Conservation (phyloP, 2,888 invertebrate genomes). For the Lasioglossum zephyrum region DNA sequence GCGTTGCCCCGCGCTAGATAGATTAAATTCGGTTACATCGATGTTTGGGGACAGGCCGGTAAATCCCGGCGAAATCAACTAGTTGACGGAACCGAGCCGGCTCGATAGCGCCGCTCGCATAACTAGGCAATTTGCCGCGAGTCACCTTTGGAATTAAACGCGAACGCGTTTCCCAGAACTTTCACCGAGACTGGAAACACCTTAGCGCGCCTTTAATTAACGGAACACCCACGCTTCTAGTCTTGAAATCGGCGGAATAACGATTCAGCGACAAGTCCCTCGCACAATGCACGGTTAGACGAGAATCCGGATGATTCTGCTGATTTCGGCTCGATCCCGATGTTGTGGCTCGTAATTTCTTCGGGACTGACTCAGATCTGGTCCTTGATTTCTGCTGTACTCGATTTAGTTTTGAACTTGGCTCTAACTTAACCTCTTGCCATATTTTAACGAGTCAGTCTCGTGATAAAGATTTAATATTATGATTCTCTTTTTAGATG, state of each 20-base stretch:
- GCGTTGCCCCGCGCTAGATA: constrained; percentile 26
- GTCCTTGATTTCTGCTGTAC: no score
- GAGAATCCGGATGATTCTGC: background rate
- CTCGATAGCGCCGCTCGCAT: background rate
- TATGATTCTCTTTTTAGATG: no score
- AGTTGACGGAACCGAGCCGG: background rate
- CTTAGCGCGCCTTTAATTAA: background rate
- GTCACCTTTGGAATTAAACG: background rate
- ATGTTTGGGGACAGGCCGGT: constrained; percentile 14
- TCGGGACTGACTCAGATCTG: background rate
- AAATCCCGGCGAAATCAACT: constrained; percentile 26
- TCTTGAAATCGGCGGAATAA: background rate
- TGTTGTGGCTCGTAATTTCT: background rate
- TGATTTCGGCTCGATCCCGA: background rate
- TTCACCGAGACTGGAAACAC: background rate
- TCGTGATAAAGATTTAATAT: no score
- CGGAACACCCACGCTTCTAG: background rate
- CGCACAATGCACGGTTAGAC: background rate
- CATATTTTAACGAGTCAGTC: no score
- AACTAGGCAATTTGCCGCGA: background rate
- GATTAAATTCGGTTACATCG: constrained; percentile 45
- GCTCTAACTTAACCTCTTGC: no score
- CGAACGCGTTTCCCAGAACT: background rate
- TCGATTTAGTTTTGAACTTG: no score
- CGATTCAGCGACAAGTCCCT: background rate